Evolutionary conservation across 2,797 vertebrate genomes (phyloP).

Genomic region (Neosilurus mollespiculum): DNA sequence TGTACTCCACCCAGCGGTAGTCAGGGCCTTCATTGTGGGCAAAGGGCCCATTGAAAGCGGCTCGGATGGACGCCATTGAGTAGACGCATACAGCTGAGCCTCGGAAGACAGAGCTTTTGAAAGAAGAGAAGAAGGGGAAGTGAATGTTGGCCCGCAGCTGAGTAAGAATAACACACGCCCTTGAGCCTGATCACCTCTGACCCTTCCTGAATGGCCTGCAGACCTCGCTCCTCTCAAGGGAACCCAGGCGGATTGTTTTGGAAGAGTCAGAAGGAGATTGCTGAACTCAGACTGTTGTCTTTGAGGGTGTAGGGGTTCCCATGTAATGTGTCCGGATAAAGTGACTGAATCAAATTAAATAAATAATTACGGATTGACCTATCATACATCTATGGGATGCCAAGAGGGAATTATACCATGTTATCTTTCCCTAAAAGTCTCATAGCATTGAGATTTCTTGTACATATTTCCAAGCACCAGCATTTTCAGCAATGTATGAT

Average conservation of each 20-base stretch:
- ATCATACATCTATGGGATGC: not conserved
- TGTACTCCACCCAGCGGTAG: constrained; percentile 85
- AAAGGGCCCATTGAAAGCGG: constrained; percentile 84
- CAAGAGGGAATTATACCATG: not conserved
- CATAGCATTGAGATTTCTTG: not conserved
- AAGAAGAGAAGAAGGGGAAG: constrained; percentile 41
- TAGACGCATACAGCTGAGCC: constrained; percentile 83
- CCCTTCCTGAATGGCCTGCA: constrained; percentile 52
- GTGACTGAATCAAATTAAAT: constrained; percentile 36
- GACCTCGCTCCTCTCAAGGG: constrained; percentile 24
- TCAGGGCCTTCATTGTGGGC: constrained; percentile 83
- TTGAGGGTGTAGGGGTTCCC: constrained; percentile 40
- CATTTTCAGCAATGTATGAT: not conserved
- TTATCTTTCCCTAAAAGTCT: not conserved
- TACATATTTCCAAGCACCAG: not conserved
- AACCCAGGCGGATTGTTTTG: constrained; percentile 45
- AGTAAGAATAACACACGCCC: constrained; percentile 66
- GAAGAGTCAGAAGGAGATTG: constrained; percentile 31
- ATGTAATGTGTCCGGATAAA: constrained; percentile 39
- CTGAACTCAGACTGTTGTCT: constrained; percentile 43
- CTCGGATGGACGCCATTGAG: constrained; percentile 80
- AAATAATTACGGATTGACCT: not conserved
- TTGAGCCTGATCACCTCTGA: constrained; percentile 61
- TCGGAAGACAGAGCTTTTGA: constrained; percentile 74
- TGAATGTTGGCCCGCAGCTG: constrained; percentile 51